Evolutionary conservation across 2,888 invertebrate genomes (phyloP), one percentile per base, ranked within the genome.

Genomic region (Trachelus troglodyta): DNA sequence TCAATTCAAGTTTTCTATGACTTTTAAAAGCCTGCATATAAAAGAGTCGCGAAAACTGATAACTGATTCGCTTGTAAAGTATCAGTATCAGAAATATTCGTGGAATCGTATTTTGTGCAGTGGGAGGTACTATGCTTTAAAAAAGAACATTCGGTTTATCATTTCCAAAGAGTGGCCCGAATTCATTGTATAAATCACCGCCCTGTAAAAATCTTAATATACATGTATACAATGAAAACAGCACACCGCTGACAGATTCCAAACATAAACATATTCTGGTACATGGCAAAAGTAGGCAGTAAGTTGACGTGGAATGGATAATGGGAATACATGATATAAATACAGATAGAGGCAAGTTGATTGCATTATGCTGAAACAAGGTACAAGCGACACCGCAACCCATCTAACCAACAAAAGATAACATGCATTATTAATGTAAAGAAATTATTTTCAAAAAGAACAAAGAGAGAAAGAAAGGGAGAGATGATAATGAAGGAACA

Each of bases 281-380:
- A 87, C 88, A 88, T 86, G 84, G 89, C 88, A 89, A 89, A 89
- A 89, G 89, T 89, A 89, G 89, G 81, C 88, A 87, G 87, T 83
- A 86, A 84, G 84, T 88, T 87, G 85, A 88, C 86, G 82, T 79
- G 77, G 81, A 83, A 77, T 82, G 31, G 9, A n/a, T 75, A 75
- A 40, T 31, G 34, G 84, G 80, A 78, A 78, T 80, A 78, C 78
- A 81, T 76, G 81, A 83, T 80, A 81, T 74, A 83, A 82, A 83
- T 83, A 80, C 77, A 34, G 71, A 77, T 56, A 56, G 56, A 77
- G 75, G 75, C 69, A 76, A 69, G 31, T 77, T 76, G 77, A 79
- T 69, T 80, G 79, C 78, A 76, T 80, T 81, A 82, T 82, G 83
- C 82, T 56, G 82, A 83, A 82, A 82, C 81, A 85, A 82, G 80